phyloP scores from a whole-genome alignment of 2,113 vertebrate genomes.

The Formicarius rufipectus region DNA sequence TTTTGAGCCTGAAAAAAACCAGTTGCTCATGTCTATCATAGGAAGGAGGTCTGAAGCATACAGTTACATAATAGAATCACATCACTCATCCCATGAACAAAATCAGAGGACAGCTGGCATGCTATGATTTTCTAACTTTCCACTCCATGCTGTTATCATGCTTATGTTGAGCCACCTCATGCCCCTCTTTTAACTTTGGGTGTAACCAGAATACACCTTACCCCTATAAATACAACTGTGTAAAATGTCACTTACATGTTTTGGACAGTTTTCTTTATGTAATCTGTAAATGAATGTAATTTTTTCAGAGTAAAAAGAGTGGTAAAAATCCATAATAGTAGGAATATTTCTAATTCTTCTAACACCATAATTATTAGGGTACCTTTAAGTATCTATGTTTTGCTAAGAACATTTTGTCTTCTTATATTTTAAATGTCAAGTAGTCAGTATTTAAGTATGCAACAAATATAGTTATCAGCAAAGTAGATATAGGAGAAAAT shows the following conservation, averaged over 20 bases:
- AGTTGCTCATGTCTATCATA: rapidly evolving
- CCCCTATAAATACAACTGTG: background rate
- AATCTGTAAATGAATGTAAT: background rate
- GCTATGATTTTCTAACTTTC: background rate
- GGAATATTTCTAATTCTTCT: background rate
- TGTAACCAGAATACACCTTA: background rate
- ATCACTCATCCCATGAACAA: background rate
- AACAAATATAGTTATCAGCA: background rate
- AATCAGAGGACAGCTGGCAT: background rate
- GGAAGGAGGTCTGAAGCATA: background rate
- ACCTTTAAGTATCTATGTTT: background rate
- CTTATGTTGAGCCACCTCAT: background rate
- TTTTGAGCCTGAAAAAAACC: background rate
- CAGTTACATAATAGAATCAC: background rate
- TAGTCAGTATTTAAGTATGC: background rate
- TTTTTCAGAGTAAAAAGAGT: background rate
- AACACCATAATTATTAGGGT: background rate
- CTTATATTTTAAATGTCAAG: background rate
- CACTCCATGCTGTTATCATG: background rate
- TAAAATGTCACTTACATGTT: background rate
- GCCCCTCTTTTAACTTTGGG: rapidly evolving
- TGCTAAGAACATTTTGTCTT: background rate
- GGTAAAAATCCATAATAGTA: background rate
- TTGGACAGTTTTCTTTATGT: background rate
- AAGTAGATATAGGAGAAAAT: background rate